Base-by-base conservation (phyloP, 2,888 invertebrate species). In the Xestia sexstrigata region DNA sequence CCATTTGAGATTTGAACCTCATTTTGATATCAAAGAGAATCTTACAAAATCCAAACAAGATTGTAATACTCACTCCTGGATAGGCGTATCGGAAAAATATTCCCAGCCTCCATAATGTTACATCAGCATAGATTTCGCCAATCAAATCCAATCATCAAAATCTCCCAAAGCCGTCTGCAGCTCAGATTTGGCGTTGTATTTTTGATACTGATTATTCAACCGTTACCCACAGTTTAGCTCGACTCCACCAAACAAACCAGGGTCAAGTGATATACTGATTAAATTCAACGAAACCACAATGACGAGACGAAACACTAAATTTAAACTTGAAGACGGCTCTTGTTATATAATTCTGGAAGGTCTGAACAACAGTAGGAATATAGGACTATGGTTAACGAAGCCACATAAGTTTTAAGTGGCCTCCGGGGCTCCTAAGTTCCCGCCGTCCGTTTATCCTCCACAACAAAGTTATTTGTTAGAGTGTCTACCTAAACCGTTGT, bases 381-480 rank as follows among this genome's bases (percentile, higher is more conserved):
- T 93, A 92, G 93, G 92, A 91, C 93, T 93, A 93, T 93, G 94
- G 94, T 93, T 94, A 95, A 94, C 95, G 93, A 95, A 96, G 95
- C 95, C 95, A 95, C 94, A 94, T 93, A 96, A 96, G 95, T 96
- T 96, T 95, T 94, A 96, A 96, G 95, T 96, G 95, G 95, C 95
- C 96, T 92, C 95, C 82, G 91, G 95, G 93, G 94, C 86, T 85
- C 87, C 88, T 88, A 94, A 96, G 95, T 95, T 95, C 87, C 89
- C 88, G 88, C 90, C 92, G 92, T 93, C 94, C 95, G 94, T 95
- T 95, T 95, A 95, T 94, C 94, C 94, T 92, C 89, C 89, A 93
- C 93, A 94, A 94, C 94, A 93, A 95, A 96, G 94, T 96, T 95
- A 95, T 95, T 94, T 95, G 94, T 93, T 93, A 89, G 91, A 93